These are phyloP conservation scores for Scotopteryx bipunctaria DNA, from an alignment of 2,888 invertebrate genomes.

Conservation along the genomic window DNA sequence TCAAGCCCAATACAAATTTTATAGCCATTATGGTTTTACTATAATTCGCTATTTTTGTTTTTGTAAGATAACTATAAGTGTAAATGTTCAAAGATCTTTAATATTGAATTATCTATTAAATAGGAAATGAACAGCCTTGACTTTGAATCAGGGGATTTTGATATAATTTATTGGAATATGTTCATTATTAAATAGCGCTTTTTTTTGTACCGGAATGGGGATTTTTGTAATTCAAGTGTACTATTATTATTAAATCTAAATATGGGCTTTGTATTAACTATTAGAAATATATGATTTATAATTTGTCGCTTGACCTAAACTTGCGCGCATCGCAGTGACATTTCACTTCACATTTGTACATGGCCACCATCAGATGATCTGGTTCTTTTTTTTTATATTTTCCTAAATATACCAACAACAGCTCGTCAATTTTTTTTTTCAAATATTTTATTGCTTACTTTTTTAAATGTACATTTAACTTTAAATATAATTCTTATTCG, in stretches of 20 bases:
- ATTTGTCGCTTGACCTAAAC: constrained; percentile 64
- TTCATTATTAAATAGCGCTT: constrained; percentile 66
- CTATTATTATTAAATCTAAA: constrained; percentile 60
- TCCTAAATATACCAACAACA: constrained; percentile 83
- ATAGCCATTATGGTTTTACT: constrained; percentile 61
- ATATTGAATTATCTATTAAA: constrained; percentile 66
- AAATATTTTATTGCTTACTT: constrained; percentile 60
- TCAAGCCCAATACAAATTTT: constrained; percentile 51
- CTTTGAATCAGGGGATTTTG: constrained; percentile 63
- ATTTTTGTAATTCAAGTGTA: constrained; percentile 54
- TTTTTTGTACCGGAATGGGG: constrained; percentile 76
- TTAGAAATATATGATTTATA: constrained; percentile 72
- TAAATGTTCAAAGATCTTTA: constrained; percentile 58
- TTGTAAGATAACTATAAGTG: constrained; percentile 55
- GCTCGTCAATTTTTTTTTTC: constrained; percentile 64
- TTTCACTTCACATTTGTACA: constrained; percentile 85
- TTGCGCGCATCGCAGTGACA: constrained; percentile 58
- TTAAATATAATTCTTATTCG: constrained; percentile 81
- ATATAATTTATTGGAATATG: constrained; percentile 59
- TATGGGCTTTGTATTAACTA: constrained; percentile 80
- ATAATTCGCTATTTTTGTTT: constrained; percentile 76
- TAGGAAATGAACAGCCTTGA: constrained; percentile 69
- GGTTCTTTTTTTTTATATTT: constrained; percentile 78
- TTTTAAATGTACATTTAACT: constrained; percentile 65
- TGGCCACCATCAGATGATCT: constrained; percentile 88